Evolutionary conservation across 2,797 vertebrate genomes (phyloP), one percentile per base, ranked within the genome.

Genomic region (Pseudotriccus pelzelni): DNA sequence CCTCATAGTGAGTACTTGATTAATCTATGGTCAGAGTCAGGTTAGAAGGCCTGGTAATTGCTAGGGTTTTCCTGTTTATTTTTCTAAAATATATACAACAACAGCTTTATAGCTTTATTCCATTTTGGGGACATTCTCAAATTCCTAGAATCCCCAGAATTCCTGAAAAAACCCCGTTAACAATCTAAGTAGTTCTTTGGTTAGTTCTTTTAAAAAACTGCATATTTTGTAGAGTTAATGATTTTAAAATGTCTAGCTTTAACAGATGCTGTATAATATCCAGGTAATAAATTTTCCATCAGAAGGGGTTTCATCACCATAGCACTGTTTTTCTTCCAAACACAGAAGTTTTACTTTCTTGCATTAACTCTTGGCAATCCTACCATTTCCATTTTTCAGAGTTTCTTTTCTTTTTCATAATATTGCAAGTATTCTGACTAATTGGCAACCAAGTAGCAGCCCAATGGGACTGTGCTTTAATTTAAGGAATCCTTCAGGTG

Each of bases 371-470:
- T 83, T 59, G 47, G 1, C 5, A 39, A 50, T 93, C 80, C 3
- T 75, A 32, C 9, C 4, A 28, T 70, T 69, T 85, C 17, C 16
- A 15, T 39, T 84, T 92, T 52, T 77, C 22, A 56, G 17, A 6
- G 30, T 80, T 84, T 18, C 6, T 43, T 84, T 73, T 84, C 20
- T 62, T 41, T 28, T 58, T 53, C 14, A 12, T 36, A 46, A 39
- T 78, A 77, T 39, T 90, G 24, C n/a, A 63, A 37, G 20, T 20
- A 70, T 37, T 8, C 6, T 2, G 0, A 28, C 24, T 78, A 37
- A 64, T 3, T 20, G 2, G 6, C 1, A 3, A 60, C n/a, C 0
- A 1, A 19, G 23, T 46, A 90, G 28, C 14, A 81, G 9, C 30
- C n/a, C 46, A 80, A 49, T n/a, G 43, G 21, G 37, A 50, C 14